Evolutionary conservation across 2,797 vertebrate genomes (phyloP).

Genomic region (Takifugu ocellatus): DNA sequence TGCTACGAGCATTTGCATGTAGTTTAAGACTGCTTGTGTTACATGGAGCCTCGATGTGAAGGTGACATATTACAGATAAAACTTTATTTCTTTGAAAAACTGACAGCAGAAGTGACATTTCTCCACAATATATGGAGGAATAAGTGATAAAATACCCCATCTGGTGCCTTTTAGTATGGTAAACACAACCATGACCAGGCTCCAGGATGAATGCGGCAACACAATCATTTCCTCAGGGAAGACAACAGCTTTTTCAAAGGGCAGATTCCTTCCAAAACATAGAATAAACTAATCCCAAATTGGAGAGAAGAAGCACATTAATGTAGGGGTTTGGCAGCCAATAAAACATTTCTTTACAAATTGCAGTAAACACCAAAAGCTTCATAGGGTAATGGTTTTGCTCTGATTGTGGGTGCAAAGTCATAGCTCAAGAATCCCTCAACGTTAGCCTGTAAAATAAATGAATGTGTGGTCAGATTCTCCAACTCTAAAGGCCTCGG

Average conservation of each 20-base stretch:
- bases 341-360: conserved; percentile 28
- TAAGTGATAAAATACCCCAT: too few relatives aligned
- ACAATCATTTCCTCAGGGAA: conserved; percentile 5
- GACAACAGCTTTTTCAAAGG: conserved; percentile 19
- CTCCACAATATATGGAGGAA: too few relatives aligned
- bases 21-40: too few relatives aligned
- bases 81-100: too few relatives aligned
- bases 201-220: too few relatives aligned
- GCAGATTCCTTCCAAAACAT: conserved; percentile 24
- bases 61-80: too few relatives aligned
- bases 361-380: conserved; percentile 38
- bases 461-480: conserved; percentile 71
- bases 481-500: neutral
- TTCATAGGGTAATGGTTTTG: conserved; percentile 50
- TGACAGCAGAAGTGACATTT: too few relatives aligned
- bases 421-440: conserved; percentile 63
- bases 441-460: conserved; percentile 59
- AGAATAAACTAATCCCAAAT: conserved; percentile 40
- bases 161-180: neutral
- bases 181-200: neutral
- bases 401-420: conserved; percentile 53
- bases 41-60: too few relatives aligned
- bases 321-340: conserved; percentile 42
- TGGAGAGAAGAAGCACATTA: conserved; percentile 24
- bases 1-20: neutral